Percentiles rank a stretch among this genome's conserved stretches.
Evolutionary conservation across 2,888 invertebrate species (phyloP).

Genomic region (Parthenolecanium corni): DNA sequence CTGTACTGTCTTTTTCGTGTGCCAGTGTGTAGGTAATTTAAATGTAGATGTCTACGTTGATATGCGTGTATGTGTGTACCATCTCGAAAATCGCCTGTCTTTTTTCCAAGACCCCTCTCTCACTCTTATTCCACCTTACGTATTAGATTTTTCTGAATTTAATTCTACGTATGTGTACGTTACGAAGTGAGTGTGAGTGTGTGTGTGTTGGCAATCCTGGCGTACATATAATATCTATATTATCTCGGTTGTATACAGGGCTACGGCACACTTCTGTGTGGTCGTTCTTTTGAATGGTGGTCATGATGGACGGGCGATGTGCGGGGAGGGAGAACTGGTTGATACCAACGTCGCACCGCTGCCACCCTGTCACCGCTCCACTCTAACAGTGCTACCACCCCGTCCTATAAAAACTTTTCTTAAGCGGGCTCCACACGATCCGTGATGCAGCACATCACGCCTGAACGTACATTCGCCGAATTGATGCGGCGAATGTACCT

Average conservation of each 20-base stretch:
- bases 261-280: conserved; percentile 9
- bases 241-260: no score
- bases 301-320: conserved; percentile 5
- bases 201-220: neutral
- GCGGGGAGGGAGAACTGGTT: conserved; percentile 25
- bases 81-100: neutral
- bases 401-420: neutral
- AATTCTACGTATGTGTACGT: neutral
- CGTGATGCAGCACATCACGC: neutral
- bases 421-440: neutral
- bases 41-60: no score
- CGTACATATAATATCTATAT: no score
- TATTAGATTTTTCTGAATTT: no score
- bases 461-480: neutral
- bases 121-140: no score
- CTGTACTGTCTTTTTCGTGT: conserved; percentile 1
- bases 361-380: neutral
- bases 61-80: no score
- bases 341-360: neutral
- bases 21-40: no score
- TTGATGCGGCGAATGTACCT: neutral
- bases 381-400: neutral
- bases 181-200: neutral
- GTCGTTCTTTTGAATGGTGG: conserved; percentile 28
- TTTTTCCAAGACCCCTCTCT: neutral